phyloP scores from a whole-genome alignment of 2,797 vertebrate genomes.

The Anolis apletophallus region DNA sequence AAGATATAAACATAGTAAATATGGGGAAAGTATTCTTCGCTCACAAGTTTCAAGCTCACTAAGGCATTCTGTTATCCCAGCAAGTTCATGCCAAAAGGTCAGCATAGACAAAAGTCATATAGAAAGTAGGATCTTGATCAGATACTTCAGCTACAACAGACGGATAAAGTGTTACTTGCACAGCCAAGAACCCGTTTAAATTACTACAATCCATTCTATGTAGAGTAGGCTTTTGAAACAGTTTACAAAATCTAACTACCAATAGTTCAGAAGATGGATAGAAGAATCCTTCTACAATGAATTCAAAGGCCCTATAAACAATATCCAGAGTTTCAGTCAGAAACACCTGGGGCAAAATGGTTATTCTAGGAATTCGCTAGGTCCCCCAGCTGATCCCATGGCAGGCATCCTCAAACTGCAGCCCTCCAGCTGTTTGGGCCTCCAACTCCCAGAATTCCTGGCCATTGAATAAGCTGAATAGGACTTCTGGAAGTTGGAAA shows the following conservation, averaged over 20 bases:
- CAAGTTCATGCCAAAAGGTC: neutral
- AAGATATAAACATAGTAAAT: neutral
- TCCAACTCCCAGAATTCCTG: no score
- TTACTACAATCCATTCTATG: neutral
- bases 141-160: neutral
- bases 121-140: neutral
- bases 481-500: no score
- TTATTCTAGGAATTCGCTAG: no score
- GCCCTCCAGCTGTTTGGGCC: no score
- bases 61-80: no score
- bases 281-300: no score
- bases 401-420: no score
- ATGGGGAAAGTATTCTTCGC: neutral
- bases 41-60: neutral
- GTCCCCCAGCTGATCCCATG: no score
- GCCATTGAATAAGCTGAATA: no score
- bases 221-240: neutral
- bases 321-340: no score
- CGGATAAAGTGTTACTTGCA: neutral
- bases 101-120: neutral
- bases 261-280: neutral
- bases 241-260: neutral
- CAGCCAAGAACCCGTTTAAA: neutral
- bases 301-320: no score
- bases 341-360: no score